These are phyloP conservation scores for Anabas testudineus DNA, from an alignment of 2,797 vertebrate genomes.

Conservation along the genomic window DNA sequence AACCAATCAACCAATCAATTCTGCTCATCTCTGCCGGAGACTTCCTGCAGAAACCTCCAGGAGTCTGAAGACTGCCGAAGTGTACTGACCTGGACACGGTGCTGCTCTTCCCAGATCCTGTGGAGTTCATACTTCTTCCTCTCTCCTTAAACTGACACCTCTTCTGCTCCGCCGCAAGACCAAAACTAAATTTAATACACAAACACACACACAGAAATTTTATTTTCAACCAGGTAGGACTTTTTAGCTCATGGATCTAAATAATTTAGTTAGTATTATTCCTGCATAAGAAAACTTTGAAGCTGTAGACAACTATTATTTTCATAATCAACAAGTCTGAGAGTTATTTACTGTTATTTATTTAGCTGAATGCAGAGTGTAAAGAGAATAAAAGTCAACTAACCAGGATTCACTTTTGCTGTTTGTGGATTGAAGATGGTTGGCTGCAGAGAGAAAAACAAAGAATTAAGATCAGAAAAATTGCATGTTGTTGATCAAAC, in stretches of 20 bases:
- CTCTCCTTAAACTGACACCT: slow-evolving; percentile 93
- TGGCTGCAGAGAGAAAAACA: slow-evolving; percentile 85
- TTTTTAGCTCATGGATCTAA: too few species aligned
- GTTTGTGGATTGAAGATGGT: slow-evolving; percentile 89
- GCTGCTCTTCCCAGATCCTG: slow-evolving; percentile 96
- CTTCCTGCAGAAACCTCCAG: slow-evolving; percentile 20
- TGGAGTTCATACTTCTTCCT: slow-evolving; percentile 97
- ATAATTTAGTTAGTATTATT: too few species aligned
- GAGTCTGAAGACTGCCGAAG: not conserved
- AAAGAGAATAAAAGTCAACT: slow-evolving; percentile 47
- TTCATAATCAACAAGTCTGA: too few species aligned
- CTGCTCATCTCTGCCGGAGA: slow-evolving; percentile 4
- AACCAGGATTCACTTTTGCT: slow-evolving; percentile 88
- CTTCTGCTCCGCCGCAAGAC: slow-evolving; percentile 89
- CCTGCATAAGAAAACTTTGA: too few species aligned
- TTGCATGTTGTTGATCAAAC: not conserved
- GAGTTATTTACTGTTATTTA: too few species aligned
- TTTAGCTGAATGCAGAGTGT: slow-evolving; percentile 1
- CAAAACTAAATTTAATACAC: slow-evolving; percentile 68
- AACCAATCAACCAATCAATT: slow-evolving; percentile 29
- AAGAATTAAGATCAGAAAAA: not conserved
- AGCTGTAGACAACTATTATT: too few species aligned
- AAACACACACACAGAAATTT: slow-evolving; percentile 21
- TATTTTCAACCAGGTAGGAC: not conserved
- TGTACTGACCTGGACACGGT: slow-evolving; percentile 92